Conservation (phyloP, 2,797 vertebrate genomes). For the Chrysocyon brachyurus region DNA sequence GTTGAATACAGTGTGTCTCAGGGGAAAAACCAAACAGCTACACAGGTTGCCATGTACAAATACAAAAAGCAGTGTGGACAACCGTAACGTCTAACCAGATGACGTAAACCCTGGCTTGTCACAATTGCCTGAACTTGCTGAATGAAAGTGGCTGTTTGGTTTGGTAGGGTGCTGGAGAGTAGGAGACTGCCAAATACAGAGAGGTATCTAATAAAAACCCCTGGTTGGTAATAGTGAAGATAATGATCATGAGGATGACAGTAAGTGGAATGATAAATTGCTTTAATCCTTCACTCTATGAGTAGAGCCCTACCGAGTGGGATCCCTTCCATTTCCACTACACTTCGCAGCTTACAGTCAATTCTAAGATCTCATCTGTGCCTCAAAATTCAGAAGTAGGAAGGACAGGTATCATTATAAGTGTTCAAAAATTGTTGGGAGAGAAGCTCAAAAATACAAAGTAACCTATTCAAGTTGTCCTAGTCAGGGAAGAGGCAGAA, state of each 20-base stretch:
- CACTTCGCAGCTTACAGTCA: conserved; percentile 4
- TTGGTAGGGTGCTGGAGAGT: not conserved
- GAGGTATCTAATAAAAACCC: not conserved
- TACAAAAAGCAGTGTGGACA: not conserved
- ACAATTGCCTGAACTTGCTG: not conserved
- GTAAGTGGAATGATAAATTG: not conserved
- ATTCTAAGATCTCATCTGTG: conserved; percentile 9
- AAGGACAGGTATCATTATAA: not conserved
- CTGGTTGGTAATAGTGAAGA: not conserved
- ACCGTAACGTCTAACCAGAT: not conserved
- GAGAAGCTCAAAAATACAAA: conserved; percentile 36
- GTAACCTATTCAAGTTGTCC: not conserved
- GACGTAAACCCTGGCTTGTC: not conserved
- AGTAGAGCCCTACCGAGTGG: not conserved
- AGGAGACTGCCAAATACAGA: not conserved
- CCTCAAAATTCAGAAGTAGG: conserved; percentile 51
- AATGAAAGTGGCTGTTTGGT: not conserved
- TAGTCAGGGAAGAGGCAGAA: not conserved
- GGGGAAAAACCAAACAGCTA: not conserved
- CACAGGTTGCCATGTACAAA: not conserved
- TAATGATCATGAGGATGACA: not conserved
- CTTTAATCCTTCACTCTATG: not conserved
- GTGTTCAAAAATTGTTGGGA: not conserved
- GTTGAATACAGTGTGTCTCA: not conserved
- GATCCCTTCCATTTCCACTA: not conserved